Evolutionary conservation across 2,888 invertebrate genomes (phyloP).

Genomic region (Oscheius myriophilus): DNA sequence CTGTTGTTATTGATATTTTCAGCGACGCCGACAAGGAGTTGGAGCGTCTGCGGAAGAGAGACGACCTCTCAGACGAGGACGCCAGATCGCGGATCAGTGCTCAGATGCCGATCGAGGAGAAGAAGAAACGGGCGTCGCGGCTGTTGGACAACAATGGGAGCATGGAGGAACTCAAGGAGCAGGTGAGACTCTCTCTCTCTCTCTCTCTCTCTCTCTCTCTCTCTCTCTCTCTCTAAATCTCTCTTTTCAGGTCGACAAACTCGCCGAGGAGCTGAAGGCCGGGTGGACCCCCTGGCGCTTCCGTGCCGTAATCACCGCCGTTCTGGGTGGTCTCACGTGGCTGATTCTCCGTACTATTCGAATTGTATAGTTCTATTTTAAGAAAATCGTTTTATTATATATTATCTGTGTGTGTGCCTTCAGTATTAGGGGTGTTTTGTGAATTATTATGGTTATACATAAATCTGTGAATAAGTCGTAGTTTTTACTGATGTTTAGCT

Average conservation of each 20-base stretch:
- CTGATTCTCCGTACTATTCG: conserved; percentile 7
- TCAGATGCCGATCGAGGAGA: conserved; percentile 61
- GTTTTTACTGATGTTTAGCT: too few species aligned
- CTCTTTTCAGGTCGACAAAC: conserved; percentile 10
- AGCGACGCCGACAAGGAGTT: conserved; percentile 59
- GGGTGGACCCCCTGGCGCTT: conserved; percentile 47
- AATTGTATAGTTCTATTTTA: conserved; percentile 10
- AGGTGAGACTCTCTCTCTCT: conserved; percentile 30
- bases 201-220: not conserved
- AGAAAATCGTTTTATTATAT: not conserved
- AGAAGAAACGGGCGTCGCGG: conserved; percentile 52
- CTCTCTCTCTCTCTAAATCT: not conserved
- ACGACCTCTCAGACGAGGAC: conserved; percentile 51
- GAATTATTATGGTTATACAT: too few species aligned
- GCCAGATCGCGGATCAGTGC: conserved; percentile 57
- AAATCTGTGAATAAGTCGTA: too few species aligned
- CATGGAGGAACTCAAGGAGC: conserved; percentile 46
- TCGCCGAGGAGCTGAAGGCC: conserved; percentile 34
- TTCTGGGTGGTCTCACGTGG: conserved; percentile 31
- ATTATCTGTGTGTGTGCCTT: too few species aligned
- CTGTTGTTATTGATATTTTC: conserved; percentile 22
- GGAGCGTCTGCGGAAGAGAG: conserved; percentile 57
- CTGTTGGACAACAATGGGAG: conserved; percentile 64
- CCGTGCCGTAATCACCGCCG: conserved; percentile 33
- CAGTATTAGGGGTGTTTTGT: too few species aligned